Evolutionary conservation across 2,888 invertebrate species (phyloP), one percentile per base, ranked within the genome.

Genomic region (Chrysolina haemoptera): DNA sequence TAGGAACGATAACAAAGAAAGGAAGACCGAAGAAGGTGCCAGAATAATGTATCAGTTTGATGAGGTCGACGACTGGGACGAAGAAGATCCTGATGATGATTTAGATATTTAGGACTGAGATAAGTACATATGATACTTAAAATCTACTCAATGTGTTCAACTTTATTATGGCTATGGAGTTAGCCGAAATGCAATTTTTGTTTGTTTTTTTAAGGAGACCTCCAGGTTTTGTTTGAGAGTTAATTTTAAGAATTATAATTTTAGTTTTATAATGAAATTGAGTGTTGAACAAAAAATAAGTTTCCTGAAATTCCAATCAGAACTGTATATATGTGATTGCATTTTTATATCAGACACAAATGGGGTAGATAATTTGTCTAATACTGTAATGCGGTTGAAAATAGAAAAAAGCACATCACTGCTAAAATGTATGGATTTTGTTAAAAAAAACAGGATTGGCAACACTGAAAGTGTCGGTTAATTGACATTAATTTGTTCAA

Each of bases 71-170:
- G 95, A 95, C 85, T 93, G 94, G 90, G 96, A 96, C 84, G 95
- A 95, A 83, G 95, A 95, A 88, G 95, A 96, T 88, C 95, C 95
- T 1, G 96, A 96, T 89, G 95, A 96, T 86, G 96, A 96, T 88
- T 89, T 96, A 75, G 92, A 94, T 88, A 92, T 95, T 82, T 92
- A 88, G 50, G 16, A 18, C 16, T 14, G 16, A 43, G 18, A 46
- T 50, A 50, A 22, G 22, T 48, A 66, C n/a, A 18, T 22, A 35
- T n/a, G 8, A 88, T 68, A 65, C 20, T 27, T 9, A 59, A 59
- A 59, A 59, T 12, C 35, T 53, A 68, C 14, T 66, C 53, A 41
- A 71, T 71, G 71, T 71, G 71, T 71, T 71, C 71, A 71, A 59
- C 59, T 59, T 20, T 22, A 53, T 20, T 20, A 6, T 12, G 18